Percentiles rank a stretch among this genome's conserved stretches.
These are phyloP conservation scores for Cuculus canorus DNA, from an alignment of 2,797 vertebrate species.

Conservation along the genomic window DNA sequence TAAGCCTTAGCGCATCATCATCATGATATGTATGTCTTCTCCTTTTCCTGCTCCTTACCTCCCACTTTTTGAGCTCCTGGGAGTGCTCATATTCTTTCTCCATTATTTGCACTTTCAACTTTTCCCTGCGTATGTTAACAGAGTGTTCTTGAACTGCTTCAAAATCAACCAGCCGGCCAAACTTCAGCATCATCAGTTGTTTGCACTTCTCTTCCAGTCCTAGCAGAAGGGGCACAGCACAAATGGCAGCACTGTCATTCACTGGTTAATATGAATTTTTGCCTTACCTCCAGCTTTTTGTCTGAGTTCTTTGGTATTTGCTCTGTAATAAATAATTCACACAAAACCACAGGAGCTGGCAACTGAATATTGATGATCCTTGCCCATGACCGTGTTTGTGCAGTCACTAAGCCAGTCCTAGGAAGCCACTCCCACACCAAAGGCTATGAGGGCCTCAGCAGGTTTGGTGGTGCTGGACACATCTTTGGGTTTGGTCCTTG, in stretches of 20 bases:
- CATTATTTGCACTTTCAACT: conserved; percentile 84
- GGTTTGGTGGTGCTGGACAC: neutral
- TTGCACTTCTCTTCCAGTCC: conserved; percentile 82
- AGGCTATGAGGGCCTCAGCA: neutral
- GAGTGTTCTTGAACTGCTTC: conserved; percentile 86
- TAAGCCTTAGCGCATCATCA: neutral
- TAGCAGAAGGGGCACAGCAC: conserved; percentile 21
- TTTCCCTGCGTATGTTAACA: conserved; percentile 83
- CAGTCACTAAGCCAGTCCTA: neutral
- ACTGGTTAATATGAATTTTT: neutral
- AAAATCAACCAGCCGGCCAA: conserved; percentile 87
- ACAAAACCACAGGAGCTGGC: neutral
- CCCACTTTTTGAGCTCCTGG: conserved; percentile 81
- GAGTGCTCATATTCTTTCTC: conserved; percentile 72
- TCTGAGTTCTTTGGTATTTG: neutral
- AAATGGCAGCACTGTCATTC: neutral
- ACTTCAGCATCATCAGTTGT: conserved; percentile 87
- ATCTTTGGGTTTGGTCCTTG: neutral
- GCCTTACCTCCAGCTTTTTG: neutral
- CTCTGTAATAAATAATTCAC: neutral
- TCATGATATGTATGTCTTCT: neutral
- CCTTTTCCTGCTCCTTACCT: conserved; percentile 74
- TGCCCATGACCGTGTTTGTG: neutral
- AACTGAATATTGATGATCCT: neutral
- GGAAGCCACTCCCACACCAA: neutral